Base-by-base conservation (phyloP, 53 echinoderm and acorn worm species). In the Crossaster papposus region DNA sequence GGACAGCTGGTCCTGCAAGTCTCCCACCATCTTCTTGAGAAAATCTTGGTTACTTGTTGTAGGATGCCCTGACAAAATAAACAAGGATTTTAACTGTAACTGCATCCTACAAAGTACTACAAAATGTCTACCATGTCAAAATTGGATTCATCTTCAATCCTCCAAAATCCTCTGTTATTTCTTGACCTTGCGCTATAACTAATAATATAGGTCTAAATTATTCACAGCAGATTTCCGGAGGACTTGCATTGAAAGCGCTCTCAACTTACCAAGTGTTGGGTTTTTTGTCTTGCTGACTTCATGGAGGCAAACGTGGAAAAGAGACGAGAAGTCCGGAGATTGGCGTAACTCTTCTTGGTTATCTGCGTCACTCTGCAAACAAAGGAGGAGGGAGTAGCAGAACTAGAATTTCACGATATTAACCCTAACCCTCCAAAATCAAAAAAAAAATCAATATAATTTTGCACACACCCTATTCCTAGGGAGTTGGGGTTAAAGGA, bases 1-100 rank as follows among this genome's bases (percentile, higher is more conserved):
- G 72, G 83, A 90, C 17, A 97, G 94, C 55, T 94, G 95, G 14
- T 94, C 94, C 75, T 97, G 97, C 0, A 97, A 90, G 24, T 94
- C 89, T 4, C 93, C 90, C 0, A 93, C 95, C 0, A 91, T 95
- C 73, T 91, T 94, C 34, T 91, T 86, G 37, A 97, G 85, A 4
- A 79, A 65, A 22, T 95, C 97, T 72, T 97, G 95, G 65, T 93
- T 95, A 13, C 94, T 93, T 4, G 97, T 97, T 64, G 81, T 90
- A 8, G 97, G 95, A 89, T 94, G 94, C 23, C 94, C 97, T 97
- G 81, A 7, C 81, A 14, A 30, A 54, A 50, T 3, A 24, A 18
- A 9, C 2, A 31, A 55, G 55, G 52, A 20, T n/a, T n/a, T n/a
- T n/a, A n/a, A n/a, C n/a, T n/a, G n/a, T n/a, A n/a, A n/a, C n/a